Evolutionary conservation across 92 coral and sea anemone genomes (phyloP), one percentile per base, ranked within the genome.

Genomic region (Scolanthus callimorphus): DNA sequence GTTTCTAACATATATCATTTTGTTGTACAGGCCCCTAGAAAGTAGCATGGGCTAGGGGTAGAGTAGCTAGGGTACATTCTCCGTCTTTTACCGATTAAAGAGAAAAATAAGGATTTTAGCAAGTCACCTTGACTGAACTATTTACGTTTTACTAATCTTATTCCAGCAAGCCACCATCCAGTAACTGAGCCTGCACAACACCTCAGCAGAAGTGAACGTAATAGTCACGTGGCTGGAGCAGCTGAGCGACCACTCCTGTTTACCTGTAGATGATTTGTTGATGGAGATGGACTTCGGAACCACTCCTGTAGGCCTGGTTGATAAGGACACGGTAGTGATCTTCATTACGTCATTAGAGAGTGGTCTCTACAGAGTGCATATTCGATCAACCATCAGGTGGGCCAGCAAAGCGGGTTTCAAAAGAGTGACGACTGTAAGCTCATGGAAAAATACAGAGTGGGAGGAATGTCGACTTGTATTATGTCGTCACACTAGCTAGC

Each of bases 191-290:
- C 69, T 94, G 24, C 99, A 94, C 66, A 88, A 66, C 57, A 77
- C 91, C 10, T 94, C 96, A 15, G 83, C 99, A 17, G 99, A 94
- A 73, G 87, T 83, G 3, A 94, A 85, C 70, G 91, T 94, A 17
- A 39, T 94, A 25, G 99, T 94, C 48, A 88, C 96, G 22, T 94
- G 99, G 99, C 68, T 94, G 62, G 99, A 94, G 63, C 77, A 79
- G 11, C 88, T 88, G 69, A 85, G 78, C 28, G 99, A 94, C 51
- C 96, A 94, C 71, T 62, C 91, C 62, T 66, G 78, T 53, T 94
- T 94, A 50, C 99, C 96, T 23, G 89, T 84, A 1, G 88, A 85
- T 62, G 99, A 94, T 28, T 51, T 94, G 43, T 60, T 94, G 61
- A 26, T 58, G 59, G 96, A 94, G 84, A 83, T 94, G 71, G 96